Evolutionary conservation across 2,797 vertebrate species (phyloP).

Genomic region (Enteromius trimaculatus): DNA sequence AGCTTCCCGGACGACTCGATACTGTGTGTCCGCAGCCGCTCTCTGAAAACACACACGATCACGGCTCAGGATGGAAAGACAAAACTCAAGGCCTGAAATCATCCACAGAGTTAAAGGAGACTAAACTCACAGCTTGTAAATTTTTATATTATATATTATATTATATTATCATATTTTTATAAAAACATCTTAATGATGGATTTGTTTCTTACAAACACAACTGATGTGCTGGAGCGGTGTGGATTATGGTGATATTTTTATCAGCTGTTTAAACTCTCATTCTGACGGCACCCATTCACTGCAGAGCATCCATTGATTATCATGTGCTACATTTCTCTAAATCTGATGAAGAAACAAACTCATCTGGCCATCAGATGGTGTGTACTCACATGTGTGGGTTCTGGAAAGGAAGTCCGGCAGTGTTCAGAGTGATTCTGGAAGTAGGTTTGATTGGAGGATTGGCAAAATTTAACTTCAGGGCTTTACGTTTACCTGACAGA

Average conservation of each 20-base stretch:
- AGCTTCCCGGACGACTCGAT: conserved; percentile 98
- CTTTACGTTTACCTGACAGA: conserved; percentile 96
- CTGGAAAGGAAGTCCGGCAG: conserved; percentile 89
- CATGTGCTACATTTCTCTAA: background rate
- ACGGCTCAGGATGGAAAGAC: background rate
- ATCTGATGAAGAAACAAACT: background rate
- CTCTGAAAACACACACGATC: conserved; percentile 76
- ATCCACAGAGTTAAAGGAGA: no score
- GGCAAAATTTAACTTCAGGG: conserved; percentile 98
- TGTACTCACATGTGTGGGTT: conserved; percentile 97
- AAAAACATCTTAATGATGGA: no score
- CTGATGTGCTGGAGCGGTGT: background rate
- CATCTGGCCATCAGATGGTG: background rate
- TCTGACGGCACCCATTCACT: background rate
- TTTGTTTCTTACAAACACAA: no score
- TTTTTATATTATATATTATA: no score
- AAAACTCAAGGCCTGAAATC: background rate
- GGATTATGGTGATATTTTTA: background rate
- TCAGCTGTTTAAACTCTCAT: background rate
- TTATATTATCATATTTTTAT: no score
- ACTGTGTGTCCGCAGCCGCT: conserved; percentile 96
- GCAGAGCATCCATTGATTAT: background rate
- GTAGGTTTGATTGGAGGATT: conserved; percentile 95
- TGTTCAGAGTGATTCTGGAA: conserved; percentile 92
- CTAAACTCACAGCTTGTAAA: no score